Percentiles rank a stretch among this genome's conserved stretches.
Conservation (phyloP, 1,140 invertebrate species). For the Phthorimaea operculella region DNA sequence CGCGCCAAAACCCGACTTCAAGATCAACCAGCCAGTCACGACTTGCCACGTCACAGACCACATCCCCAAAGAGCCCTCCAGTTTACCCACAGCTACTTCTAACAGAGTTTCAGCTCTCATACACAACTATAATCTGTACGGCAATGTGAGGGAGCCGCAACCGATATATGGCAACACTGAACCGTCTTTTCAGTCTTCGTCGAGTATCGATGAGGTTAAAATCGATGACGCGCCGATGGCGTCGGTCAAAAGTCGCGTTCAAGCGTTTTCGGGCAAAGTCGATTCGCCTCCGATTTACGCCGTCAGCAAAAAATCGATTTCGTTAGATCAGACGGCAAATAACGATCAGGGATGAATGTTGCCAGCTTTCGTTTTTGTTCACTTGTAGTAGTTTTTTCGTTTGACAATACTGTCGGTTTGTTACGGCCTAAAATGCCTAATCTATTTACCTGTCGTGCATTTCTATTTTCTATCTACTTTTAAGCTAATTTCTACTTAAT, state of each 20-base stretch:
- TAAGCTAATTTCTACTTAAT: too few species aligned
- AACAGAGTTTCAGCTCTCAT: conserved; percentile 63
- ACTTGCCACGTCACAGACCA: conserved; percentile 32
- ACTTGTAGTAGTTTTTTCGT: not conserved
- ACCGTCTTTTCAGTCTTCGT: conserved; percentile 37
- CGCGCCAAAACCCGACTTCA: conserved; percentile 54
- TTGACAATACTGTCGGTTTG: too few species aligned
- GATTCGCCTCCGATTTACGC: conserved; percentile 59
- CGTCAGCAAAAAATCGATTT: conserved; percentile 57
- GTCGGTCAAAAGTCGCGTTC: conserved; percentile 52
- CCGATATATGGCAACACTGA: conserved; percentile 62
- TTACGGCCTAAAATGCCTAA: too few species aligned
- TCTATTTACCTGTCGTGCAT: too few species aligned
- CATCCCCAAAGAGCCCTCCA: conserved; percentile 49
- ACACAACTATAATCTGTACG: conserved; percentile 64
- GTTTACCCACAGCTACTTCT: conserved; percentile 49
- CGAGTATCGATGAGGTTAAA: conserved; percentile 43
- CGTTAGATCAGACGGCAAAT: conserved; percentile 38
- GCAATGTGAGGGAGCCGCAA: conserved; percentile 55
- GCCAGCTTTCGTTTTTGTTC: conserved; percentile 24
- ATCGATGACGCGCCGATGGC: conserved; percentile 49
- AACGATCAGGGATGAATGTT: conserved; percentile 45
- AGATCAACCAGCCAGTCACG: conserved; percentile 63
- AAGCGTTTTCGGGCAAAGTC: conserved; percentile 44
- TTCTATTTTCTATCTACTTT: too few species aligned